Base-by-base conservation (phyloP, 2,888 invertebrate species). In the Drosophila silvestris region DNA sequence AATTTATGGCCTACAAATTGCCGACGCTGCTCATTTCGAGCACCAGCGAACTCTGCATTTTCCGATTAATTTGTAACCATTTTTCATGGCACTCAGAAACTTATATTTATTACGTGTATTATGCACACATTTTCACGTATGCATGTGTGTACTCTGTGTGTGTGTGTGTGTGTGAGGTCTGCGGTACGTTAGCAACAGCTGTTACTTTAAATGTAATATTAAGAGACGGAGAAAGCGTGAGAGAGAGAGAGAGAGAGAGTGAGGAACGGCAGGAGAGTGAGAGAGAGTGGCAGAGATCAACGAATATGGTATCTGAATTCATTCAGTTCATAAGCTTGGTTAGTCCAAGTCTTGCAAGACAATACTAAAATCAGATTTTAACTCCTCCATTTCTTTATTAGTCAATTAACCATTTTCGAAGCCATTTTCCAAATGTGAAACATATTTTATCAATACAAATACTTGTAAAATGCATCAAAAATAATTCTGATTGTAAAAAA, bases 1-100 rank as follows among this genome's bases (percentile, higher is more conserved):
- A 90, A 88, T 90, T 85, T 90, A 91, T 90, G 74, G 89, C 90
- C 74, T 77, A 91, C 88, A 91, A 85, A 86, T 89, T 86, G 69
- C 69, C 72, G 58, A 37, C 66, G 72, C 69, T 59, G 67, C 78
- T 84, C 74, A 74, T 74, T 89, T 68, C 39, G 56, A 44, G 54
- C 19, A 50, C 52, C 61, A 54, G 44, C 47, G 30, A 74, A 61
- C 54, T 69, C 26, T 22, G 9, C 69, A 14, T 62, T 81, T 70
- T 70, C 66, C 83, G 77, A 81, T 81, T 81, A 83, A 83, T 83
- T 83, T 83, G 83, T 80, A 72, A 67, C 81, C 61, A 81, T 81
- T 77, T 79, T 81, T 83, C 77, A 83, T 76, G 69, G 77, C 58
- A 28, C 79, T 70, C 47, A 66, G 65, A 53, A 69, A 79, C 60